phyloP scores from a whole-genome alignment of 92 coral and sea anemone species.

The Epizoanthus fatuus region DNA sequence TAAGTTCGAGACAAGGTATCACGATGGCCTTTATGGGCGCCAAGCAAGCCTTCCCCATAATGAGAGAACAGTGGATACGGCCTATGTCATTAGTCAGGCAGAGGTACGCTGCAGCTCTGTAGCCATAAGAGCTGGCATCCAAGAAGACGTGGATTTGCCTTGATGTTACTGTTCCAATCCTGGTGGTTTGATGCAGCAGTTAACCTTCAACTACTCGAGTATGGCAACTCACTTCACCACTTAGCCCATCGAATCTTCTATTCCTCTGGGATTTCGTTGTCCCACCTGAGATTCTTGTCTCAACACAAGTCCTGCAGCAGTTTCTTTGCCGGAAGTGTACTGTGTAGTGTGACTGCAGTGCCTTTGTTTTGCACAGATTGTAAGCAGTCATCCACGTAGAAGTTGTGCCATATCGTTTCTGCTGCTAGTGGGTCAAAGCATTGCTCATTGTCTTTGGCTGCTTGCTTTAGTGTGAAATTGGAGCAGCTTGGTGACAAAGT shows the following conservation, averaged over 20 bases:
- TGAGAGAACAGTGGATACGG: conserved; percentile 26
- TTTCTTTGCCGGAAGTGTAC: conserved; percentile 56
- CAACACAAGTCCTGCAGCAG: conserved; percentile 28
- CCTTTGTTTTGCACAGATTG: conserved; percentile 69
- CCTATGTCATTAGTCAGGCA: conserved; percentile 14
- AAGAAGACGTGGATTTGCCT: no score
- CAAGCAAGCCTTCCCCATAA: conserved; percentile 52
- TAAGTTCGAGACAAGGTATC: conserved; percentile 58
- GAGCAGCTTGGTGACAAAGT: no score
- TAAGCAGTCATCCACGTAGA: conserved; percentile 74
- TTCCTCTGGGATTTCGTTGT: conserved; percentile 71
- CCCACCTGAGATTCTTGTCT: conserved; percentile 69
- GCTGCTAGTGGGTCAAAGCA: no score
- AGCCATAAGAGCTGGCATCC: conserved; percentile 23
- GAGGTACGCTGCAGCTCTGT: conserved; percentile 59
- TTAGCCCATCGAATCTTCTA: neutral
- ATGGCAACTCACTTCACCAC: no score
- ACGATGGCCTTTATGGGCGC: conserved; percentile 48
- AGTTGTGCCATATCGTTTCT: conserved; percentile 61
- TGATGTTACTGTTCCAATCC: no score
- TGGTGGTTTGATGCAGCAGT: no score
- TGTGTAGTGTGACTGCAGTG: conserved; percentile 68
- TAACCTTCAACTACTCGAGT: no score
- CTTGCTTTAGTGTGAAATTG: no score
- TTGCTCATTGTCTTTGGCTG: no score